Evolutionary conservation across 1,140 invertebrate genomes (phyloP).

Genomic region (Ceratosolen fusciceps): DNA sequence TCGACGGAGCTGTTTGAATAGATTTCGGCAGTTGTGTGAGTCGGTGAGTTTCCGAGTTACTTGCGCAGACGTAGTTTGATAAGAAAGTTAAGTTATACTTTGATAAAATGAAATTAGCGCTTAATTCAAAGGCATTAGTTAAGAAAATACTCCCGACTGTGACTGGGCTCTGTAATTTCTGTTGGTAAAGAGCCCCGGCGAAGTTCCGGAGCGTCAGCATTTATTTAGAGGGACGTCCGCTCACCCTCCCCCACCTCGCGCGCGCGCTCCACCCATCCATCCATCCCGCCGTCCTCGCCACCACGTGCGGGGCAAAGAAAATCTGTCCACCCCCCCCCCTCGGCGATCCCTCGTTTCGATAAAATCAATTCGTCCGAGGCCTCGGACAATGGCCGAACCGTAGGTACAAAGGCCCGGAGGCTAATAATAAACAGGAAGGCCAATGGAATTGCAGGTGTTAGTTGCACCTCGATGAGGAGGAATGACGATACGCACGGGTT

Average conservation of each 20-base stretch:
- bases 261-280: neutral
- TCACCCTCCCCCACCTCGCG: neutral
- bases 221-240: too few species aligned
- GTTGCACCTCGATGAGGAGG: conserved; percentile 9
- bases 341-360: neutral
- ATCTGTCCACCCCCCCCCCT: neutral
- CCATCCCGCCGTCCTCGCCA: neutral
- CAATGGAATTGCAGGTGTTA: conserved; percentile 37
- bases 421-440: conserved; percentile 45
- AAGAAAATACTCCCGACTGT: conserved; percentile 11
- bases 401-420: conserved; percentile 20
- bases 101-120: conserved; percentile 24
- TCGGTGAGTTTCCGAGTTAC: neutral
- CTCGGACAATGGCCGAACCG: conserved; percentile 7
- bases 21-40: too few species aligned
- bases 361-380: neutral
- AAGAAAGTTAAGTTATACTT: conserved; percentile 10
- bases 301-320: neutral
- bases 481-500: conserved; percentile 36
- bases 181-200: neutral
- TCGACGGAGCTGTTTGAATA: conserved; percentile 18
- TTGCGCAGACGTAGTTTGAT: neutral
- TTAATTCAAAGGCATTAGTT: conserved; percentile 13
- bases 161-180: neutral
- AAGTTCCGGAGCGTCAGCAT: neutral